Base-by-base conservation (phyloP, 2,888 invertebrate genomes). In the Drosophila pseudotakahashii region DNA sequence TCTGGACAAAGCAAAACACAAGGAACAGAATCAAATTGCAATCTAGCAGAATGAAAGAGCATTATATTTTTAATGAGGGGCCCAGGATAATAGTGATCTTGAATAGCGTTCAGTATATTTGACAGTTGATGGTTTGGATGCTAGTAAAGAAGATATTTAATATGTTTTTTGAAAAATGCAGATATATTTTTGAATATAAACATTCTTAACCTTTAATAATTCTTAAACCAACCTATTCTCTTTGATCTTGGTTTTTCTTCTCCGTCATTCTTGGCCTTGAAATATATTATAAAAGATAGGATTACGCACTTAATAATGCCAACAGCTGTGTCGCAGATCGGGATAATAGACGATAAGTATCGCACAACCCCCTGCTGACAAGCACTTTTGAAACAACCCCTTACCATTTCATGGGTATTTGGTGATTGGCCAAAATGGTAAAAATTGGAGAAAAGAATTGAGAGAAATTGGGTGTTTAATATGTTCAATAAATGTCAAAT, bases 11-110 rank as follows among this genome's bases (percentile, higher is more conserved):
- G 47, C 37, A 52, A 60, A 55, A 26, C 30, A 50, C 39, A 32
- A 11, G 32, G 23, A 63, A 48, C 26, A 23, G 41, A 63, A 63
- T 63, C 63, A 63, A 63, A 63, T 48, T 63, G 62, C 62, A 54
- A 68, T 66, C 64, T 54, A 45, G 45, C 54, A 41, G 45, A 45
- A 26, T n/a, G 26, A 48, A 58, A 23, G 59, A 59, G 63, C 16
- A 3, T 26, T 34, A 30, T 26, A 48, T 48, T 62, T 62, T 45
- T 62, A 62, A 62, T 62, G 62, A 62, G 62, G 41, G 19, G 13
- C n/a, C 7, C 47, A 32, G 23, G n/a, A 36, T 32, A 55, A 45
- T 26, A 11, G 63, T 48, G 62, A 62, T 62, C 62, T 63, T 62
- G 63, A 63, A 32, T 37, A 34, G 16, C 14, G 9, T 51, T 10